Conservation (phyloP, 2,797 vertebrate species). For the Siniperca scherzeri region DNA sequence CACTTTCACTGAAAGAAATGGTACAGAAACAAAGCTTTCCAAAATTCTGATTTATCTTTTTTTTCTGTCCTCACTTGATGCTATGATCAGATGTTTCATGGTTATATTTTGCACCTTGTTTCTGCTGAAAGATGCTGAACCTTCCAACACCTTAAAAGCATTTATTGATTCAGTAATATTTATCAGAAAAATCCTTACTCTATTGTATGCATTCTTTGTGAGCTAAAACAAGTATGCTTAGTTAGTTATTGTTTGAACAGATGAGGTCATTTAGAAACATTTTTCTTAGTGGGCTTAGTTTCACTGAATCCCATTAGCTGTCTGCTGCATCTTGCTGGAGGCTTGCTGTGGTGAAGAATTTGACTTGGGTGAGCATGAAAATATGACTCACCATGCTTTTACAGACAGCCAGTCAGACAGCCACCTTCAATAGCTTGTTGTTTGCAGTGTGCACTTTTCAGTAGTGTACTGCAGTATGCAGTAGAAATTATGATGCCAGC, state of each 20-base stretch:
- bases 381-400: conserved; percentile 56
- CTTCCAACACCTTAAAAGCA: background rate
- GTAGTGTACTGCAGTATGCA: conserved; percentile 11
- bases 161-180: conserved; percentile 3
- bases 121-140: background rate
- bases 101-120: background rate
- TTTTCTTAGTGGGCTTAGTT: conserved; percentile 15
- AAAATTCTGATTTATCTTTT: background rate
- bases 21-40: conserved; percentile 6
- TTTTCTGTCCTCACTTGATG: conserved; percentile 1
- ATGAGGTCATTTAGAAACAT: conserved; percentile 22
- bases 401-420: conserved; percentile 38
- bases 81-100: conserved; percentile 16
- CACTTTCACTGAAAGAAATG: background rate
- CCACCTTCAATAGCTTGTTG: conserved; percentile 36
- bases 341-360: conserved; percentile 31
- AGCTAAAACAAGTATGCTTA: background rate
- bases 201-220: background rate
- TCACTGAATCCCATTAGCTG: conserved; percentile 39
- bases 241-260: conserved; percentile 24
- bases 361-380: conserved; percentile 55
- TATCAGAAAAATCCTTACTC: background rate
- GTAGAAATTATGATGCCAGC: conserved; percentile 18
- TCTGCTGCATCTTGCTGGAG: conserved; percentile 40
- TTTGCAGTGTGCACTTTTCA: conserved; percentile 31